phyloP scores from a whole-genome alignment of 2,113 vertebrate species.

The Lophius piscatorius region DNA sequence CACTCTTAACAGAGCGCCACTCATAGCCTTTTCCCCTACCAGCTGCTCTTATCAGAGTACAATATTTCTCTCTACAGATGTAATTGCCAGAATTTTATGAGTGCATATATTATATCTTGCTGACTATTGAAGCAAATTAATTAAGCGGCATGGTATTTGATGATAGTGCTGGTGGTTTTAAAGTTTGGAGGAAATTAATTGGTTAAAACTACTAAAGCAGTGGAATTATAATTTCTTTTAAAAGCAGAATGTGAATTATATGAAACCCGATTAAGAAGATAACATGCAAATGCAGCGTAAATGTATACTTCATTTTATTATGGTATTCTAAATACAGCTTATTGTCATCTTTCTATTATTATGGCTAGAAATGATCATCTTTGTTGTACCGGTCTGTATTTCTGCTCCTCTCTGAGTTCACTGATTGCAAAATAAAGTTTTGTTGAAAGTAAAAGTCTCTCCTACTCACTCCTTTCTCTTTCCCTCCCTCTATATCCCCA shows the following conservation, averaged over 20 bases:
- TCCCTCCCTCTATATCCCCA: too few species aligned
- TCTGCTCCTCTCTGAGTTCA: too few species aligned
- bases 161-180: constrained; percentile 2
- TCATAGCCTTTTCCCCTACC: constrained; percentile 35
- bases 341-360: too few species aligned
- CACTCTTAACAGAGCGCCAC: constrained; percentile 59
- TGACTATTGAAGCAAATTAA: constrained; percentile 7
- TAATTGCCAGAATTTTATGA: constrained; percentile 53
- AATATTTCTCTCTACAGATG: constrained; percentile 22
- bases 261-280: neutral
- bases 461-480: too few species aligned
- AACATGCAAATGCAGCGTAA: neutral
- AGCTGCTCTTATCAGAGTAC: constrained; percentile 24
- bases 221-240: neutral
- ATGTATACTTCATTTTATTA: neutral
- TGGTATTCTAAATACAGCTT: too few species aligned
- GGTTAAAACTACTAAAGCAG: neutral
- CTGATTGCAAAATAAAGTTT: too few species aligned
- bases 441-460: too few species aligned
- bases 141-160: neutral
- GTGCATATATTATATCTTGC: constrained; percentile 34
- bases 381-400: too few species aligned
- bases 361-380: too few species aligned
- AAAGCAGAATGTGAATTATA: neutral
- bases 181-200: neutral